These are phyloP conservation scores for Polylopha cassiicola DNA, from an alignment of 2,888 invertebrate species.

Conservation along the genomic window DNA sequence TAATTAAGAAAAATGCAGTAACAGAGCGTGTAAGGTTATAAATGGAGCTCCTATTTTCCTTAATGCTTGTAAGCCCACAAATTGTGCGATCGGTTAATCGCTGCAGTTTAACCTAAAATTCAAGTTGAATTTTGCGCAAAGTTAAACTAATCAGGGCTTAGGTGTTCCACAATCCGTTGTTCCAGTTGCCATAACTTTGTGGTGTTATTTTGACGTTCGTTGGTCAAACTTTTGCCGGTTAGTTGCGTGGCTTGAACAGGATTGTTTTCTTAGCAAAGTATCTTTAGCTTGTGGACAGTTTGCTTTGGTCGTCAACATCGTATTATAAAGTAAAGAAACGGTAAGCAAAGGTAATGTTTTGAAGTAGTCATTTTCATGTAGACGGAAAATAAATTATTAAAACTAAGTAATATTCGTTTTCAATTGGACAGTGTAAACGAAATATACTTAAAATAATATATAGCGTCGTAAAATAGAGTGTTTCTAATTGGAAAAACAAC, in stretches of 20 bases:
- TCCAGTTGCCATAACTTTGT: conserved; percentile 11
- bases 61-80: conserved; percentile 13
- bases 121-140: conserved; percentile 16
- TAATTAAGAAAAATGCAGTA: no score
- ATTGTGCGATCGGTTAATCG: conserved; percentile 18
- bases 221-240: conserved; percentile 10
- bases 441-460: conserved; percentile 23
- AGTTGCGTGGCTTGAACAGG: conserved; percentile 7
- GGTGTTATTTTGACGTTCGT: conserved; percentile 19
- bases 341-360: no score
- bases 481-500: conserved; percentile 42
- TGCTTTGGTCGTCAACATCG: no score
- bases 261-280: conserved; percentile 14
- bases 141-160: conserved; percentile 19
- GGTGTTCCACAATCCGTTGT: conserved; percentile 11
- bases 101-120: conserved; percentile 17
- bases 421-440: conserved; percentile 19
- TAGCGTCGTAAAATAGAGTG: conserved; percentile 26
- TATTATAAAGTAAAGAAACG: no score
- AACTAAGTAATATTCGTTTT: no score
- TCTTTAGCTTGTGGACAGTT: not conserved
- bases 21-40: no score
- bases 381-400: no score
- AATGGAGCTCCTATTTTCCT: conserved; percentile 9
- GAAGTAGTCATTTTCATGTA: no score